These are phyloP conservation scores for Nixonia krombeini DNA, from an alignment of 1,140 invertebrate genomes.

Conservation along the genomic window DNA sequence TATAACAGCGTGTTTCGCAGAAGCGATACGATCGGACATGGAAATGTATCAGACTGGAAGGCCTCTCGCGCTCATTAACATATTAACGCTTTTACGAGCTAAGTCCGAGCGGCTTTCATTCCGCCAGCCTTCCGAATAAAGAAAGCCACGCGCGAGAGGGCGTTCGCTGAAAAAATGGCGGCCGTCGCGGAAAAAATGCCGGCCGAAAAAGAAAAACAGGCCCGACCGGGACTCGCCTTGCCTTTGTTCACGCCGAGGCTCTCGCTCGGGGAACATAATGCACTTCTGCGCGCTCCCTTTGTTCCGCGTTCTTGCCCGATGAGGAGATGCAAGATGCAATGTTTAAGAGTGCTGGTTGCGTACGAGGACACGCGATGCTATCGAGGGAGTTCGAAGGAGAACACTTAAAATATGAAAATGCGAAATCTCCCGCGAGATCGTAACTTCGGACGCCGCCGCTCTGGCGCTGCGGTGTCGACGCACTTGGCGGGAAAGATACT, in stretches of 20 bases:
- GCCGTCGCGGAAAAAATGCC: not conserved
- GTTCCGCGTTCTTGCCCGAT: conserved; percentile 16
- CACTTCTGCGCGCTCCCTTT: conserved; percentile 18
- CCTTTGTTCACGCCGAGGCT: conserved; percentile 9
- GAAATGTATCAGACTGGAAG: conserved; percentile 35
- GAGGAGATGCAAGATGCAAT: not conserved
- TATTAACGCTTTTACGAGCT: conserved; percentile 48
- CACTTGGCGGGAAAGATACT: not conserved
- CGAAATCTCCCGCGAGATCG: not conserved
- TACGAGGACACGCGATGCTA: conserved; percentile 36
- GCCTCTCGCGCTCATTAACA: conserved; percentile 51
- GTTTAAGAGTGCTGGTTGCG: conserved; percentile 29
- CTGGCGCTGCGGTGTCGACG: not conserved
- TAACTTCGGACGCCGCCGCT: not conserved
- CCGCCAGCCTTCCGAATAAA: conserved; percentile 8
- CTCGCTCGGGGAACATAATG: conserved; percentile 5
- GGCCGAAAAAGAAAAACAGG: not conserved
- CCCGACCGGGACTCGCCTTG: not conserved
- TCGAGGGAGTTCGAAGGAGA: conserved; percentile 14
- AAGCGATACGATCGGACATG: conserved; percentile 46
- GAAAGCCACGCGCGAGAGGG: not conserved
- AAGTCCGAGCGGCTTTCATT: not conserved
- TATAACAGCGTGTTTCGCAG: conserved; percentile 36
- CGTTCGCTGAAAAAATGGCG: not conserved
- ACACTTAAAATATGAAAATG: conserved; percentile 36